These are phyloP conservation scores for Trachurus trachurus DNA, from an alignment of 2,797 vertebrate species.

Conservation along the genomic window DNA sequence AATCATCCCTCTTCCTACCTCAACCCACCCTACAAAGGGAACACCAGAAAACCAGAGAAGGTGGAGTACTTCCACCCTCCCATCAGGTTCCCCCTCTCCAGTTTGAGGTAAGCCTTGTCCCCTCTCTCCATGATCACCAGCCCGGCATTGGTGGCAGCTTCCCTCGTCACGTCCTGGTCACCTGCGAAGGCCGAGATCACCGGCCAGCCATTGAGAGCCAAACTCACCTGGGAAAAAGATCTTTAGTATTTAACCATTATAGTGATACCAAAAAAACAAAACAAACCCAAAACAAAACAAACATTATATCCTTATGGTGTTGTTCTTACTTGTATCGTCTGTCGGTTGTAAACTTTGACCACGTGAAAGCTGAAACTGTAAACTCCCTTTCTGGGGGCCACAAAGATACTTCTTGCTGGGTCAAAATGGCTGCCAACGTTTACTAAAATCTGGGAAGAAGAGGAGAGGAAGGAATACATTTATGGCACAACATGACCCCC, in stretches of 20 bases:
- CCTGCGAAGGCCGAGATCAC: conserved; percentile 92
- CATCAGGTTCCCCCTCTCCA: conserved; percentile 91
- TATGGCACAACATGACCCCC: neutral
- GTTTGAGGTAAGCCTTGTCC: conserved; percentile 90
- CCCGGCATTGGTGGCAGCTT: conserved; percentile 90
- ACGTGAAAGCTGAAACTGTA: conserved; percentile 89
- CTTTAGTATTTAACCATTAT: too few species aligned
- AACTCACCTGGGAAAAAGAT: conserved; percentile 84
- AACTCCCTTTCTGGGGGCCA: conserved; percentile 86
- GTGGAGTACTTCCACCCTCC: conserved; percentile 93
- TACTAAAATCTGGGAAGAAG: conserved; percentile 80
- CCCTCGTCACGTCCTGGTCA: conserved; percentile 91
- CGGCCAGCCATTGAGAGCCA: conserved; percentile 90
- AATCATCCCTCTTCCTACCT: neutral
- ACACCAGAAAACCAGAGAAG: conserved; percentile 91
- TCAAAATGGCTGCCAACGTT: conserved; percentile 87
- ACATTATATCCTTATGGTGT: too few species aligned
- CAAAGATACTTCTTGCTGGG: conserved; percentile 84
- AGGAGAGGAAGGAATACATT: neutral
- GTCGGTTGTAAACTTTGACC: conserved; percentile 89
- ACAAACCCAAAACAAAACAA: too few species aligned
- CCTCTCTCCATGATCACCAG: conserved; percentile 90
- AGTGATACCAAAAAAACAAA: too few species aligned
- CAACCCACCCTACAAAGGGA: conserved; percentile 78
- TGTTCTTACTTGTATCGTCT: conserved; percentile 85